phyloP scores from a whole-genome alignment of 2,113 vertebrate species.

The Gavia stellata region DNA sequence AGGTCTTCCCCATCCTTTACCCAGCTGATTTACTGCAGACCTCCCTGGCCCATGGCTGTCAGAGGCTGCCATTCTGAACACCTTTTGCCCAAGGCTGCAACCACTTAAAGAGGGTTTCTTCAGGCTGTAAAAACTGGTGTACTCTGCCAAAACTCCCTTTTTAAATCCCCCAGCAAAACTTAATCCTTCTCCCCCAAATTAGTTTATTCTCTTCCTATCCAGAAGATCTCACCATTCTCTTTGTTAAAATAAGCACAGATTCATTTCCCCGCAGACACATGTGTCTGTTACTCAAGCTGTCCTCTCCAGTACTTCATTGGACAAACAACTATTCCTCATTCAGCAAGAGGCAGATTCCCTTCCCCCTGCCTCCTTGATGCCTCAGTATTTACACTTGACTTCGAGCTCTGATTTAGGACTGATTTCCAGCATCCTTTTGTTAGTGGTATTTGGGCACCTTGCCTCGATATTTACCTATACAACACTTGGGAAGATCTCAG shows the following conservation, averaged over 20 bases:
- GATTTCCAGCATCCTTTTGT: not conserved
- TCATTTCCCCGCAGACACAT: not conserved
- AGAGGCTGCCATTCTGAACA: not conserved
- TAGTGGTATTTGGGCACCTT: not conserved
- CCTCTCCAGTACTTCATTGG: not conserved
- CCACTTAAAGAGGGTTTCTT: not conserved
- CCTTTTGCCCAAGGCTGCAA: not conserved
- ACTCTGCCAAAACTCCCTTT: not conserved
- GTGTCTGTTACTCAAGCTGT: not conserved
- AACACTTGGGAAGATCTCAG: not conserved
- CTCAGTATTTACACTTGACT: not conserved
- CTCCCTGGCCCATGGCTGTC: not conserved
- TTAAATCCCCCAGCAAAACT: not conserved
- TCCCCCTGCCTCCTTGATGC: not conserved
- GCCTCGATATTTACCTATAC: fast-evolving
- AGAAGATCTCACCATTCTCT: not conserved
- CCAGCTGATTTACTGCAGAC: not conserved
- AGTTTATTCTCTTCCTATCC: not conserved
- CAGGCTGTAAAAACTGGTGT: not conserved
- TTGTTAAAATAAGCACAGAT: not conserved
- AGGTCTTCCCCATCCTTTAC: not conserved
- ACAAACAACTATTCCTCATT: not conserved
- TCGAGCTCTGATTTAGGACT: not conserved
- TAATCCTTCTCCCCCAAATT: not conserved
- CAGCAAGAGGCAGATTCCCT: not conserved